Evolutionary conservation across 2,113 vertebrate species (phyloP).

Genomic region (Solea senegalensis): DNA sequence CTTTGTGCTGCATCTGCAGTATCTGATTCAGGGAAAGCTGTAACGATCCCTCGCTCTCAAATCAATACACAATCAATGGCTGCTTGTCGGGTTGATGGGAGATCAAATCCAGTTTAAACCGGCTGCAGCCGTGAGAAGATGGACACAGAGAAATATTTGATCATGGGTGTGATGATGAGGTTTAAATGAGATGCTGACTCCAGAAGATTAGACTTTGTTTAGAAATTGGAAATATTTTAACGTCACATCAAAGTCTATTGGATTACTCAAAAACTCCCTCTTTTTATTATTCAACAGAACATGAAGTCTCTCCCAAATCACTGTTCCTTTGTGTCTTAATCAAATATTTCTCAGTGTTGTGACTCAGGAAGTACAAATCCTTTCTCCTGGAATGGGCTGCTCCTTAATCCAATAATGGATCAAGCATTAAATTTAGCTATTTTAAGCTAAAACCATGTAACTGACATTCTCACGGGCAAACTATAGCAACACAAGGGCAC

Average conservation of each 20-base stretch:
- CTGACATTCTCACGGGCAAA: too few species aligned
- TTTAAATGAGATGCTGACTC: too few species aligned
- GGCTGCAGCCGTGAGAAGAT: conserved; percentile 9
- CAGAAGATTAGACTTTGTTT: too few species aligned
- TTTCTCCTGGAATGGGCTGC: too few species aligned
- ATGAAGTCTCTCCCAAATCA: neutral
- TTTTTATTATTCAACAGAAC: neutral
- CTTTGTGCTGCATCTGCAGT: neutral
- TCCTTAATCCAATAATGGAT: conserved; percentile 1
- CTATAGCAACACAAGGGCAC: too few species aligned
- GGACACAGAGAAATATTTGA: neutral
- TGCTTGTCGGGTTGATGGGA: neutral
- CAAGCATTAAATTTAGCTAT: neutral
- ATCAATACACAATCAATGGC: conserved; percentile 44
- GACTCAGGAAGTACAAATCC: too few species aligned
- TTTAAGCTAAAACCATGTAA: neutral
- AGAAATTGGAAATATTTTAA: too few species aligned
- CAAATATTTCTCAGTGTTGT: conserved; percentile 14
- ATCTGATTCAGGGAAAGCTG: neutral
- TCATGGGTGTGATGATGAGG: neutral
- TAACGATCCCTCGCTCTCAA: neutral
- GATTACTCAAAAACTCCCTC: neutral
- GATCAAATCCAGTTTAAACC: conserved; percentile 15
- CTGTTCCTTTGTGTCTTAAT: neutral
- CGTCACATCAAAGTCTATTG: neutral